Evolutionary conservation across 2,113 vertebrate genomes (phyloP).

Genomic region (Dunckerocampus dactyliophorus): DNA sequence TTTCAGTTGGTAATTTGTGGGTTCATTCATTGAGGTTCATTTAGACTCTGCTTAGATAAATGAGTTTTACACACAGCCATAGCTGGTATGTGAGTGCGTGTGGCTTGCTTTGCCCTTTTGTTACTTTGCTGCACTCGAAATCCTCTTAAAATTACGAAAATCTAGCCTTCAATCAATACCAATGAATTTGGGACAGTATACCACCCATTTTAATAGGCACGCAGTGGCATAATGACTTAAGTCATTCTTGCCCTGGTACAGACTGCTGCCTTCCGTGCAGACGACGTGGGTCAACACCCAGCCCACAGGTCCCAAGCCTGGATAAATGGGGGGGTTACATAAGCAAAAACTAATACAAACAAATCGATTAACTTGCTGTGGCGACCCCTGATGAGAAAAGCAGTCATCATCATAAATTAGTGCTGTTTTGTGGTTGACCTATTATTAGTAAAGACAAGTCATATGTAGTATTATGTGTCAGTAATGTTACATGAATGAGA

Average conservation of each 20-base stretch:
- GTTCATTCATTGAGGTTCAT: background rate
- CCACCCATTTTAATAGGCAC: slow-evolving; percentile 5
- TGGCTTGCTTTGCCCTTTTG: background rate
- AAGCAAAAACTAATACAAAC: no score
- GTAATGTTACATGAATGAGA: no score
- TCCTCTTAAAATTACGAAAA: slow-evolving; percentile 4
- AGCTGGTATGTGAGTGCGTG: slow-evolving; percentile 2
- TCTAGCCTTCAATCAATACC: slow-evolving; percentile 30
- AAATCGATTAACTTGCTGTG: no score
- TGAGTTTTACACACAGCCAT: no score
- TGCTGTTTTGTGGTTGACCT: no score
- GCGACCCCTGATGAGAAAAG: no score
- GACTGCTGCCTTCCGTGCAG: background rate
- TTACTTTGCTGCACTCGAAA: slow-evolving; percentile 7
- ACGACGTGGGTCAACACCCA: no score
- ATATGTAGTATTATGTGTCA: no score
- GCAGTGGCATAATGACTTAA: slow-evolving; percentile 18
- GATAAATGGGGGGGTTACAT: no score
- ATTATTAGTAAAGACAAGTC: no score
- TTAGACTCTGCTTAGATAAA: background rate
- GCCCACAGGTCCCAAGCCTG: no score
- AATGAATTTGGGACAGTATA: slow-evolving; percentile 9
- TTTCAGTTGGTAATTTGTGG: background rate
- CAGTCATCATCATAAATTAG: no score
- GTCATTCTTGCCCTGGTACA: slow-evolving; percentile 5